phyloP scores from a whole-genome alignment of 2,888 invertebrate genomes.

The Platycheirus rosarum region DNA sequence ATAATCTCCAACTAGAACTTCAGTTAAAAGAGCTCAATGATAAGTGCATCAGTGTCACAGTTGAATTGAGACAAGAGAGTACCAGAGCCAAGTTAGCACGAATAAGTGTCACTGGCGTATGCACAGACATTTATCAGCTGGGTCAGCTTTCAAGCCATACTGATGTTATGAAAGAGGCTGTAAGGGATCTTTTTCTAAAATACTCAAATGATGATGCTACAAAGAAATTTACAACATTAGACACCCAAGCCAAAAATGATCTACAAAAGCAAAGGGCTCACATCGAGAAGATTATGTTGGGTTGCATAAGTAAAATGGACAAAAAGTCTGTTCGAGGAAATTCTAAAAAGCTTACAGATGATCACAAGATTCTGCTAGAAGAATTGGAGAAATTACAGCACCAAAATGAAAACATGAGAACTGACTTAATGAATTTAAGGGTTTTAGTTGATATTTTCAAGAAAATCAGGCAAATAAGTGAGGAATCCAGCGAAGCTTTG shows the following conservation, averaged over 20 bases:
- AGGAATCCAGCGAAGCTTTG: neutral
- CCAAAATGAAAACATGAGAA: conserved; percentile 72
- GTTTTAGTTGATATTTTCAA: conserved; percentile 34
- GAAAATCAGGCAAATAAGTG: neutral
- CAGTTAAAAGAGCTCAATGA: conserved; percentile 90
- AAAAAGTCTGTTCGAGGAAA: conserved; percentile 76
- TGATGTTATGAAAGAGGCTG: conserved; percentile 79
- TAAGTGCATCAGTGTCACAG: conserved; percentile 89
- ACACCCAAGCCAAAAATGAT: conserved; percentile 88
- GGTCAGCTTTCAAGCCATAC: conserved; percentile 91
- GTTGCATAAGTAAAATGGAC: conserved; percentile 69
- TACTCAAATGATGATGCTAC: conserved; percentile 89
- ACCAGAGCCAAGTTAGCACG: conserved; percentile 85
- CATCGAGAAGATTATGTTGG: conserved; percentile 84
- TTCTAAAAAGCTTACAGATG: conserved; percentile 86
- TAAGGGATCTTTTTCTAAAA: conserved; percentile 82
- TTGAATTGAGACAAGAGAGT: conserved; percentile 87
- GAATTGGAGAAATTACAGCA: conserved; percentile 90
- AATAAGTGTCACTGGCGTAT: conserved; percentile 88
- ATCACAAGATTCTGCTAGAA: conserved; percentile 89
- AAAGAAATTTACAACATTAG: conserved; percentile 86
- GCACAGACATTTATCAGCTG: conserved; percentile 91
- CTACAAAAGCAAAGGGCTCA: conserved; percentile 92
- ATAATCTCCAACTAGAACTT: conserved; percentile 87
- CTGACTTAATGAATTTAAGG: conserved; percentile 43